Evolutionary conservation across 35 echinoderm and acorn worm species (phyloP), one percentile per base, ranked within the genome.

Genomic region (Ptychodera flava): DNA sequence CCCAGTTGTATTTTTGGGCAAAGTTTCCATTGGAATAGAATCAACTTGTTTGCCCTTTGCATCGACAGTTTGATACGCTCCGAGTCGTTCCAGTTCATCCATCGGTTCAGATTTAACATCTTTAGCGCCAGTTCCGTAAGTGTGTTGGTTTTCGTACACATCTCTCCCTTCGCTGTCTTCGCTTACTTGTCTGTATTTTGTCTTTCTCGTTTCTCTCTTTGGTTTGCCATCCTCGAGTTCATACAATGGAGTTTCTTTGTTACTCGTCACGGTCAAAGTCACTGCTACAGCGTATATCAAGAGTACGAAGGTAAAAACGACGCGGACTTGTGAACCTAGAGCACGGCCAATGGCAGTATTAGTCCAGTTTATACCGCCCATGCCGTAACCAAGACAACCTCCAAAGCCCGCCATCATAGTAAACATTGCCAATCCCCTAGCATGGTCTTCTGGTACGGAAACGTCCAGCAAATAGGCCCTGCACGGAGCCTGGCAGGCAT

Each of bases 331-430:
- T 33, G 86, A 78, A 32, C 94, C 90, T 16, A 97, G 82, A 15
- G 83, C 92, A 28, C 53, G 30, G 14, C 82, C 33, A 6, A 85
- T 79, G 0, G 83, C 36, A 2, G 91, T 52, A 29, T 88, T 84
- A 33, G 86, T 83, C 96, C 96, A 99, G 14, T 92, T 90, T 35
- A 99, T 94, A 28, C 96, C 96, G 16, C 96, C 93, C 32, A 99
- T 94, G 16, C 91, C 84, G 81, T 99, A 99, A 30, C 96, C 96
- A 2, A 94, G 82, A 0, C 90, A 91, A 16, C 96, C 96, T 1
- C 96, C 96, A 37, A 99, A 82, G n/a, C 96, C 96, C 33, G 96
- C 96, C 96, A 99, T 99, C 35, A 92, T 87, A 38, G 93, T 99
- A 82, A 99, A 99, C 33, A 91, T 94, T 0, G 93, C 87, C 35